Base-by-base conservation (phyloP, 2,888 invertebrate species). In the Petrolisthes manimaculis region DNA sequence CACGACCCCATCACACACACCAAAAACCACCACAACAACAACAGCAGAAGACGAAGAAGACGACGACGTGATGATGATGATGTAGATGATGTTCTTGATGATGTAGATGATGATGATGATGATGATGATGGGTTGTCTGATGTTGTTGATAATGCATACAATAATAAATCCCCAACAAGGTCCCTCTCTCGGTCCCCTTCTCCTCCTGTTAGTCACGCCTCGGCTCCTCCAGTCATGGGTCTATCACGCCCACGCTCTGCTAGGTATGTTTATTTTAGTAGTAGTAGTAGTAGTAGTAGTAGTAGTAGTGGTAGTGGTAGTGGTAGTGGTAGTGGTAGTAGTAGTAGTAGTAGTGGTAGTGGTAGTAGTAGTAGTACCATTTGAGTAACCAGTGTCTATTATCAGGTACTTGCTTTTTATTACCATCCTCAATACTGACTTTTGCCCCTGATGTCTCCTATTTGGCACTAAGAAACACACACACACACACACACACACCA, bases 201-300 rank as follows among this genome's bases (percentile, higher is more conserved):
- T 3, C 88, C 88, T 6, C 88, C 88, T 12, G 84, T 84, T 21
- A 88, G 88, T 53, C 88, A 88, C 67, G 84, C 88, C 80, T 88
- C 88, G n/a, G 88, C 88, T 53, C 88, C 88, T 9, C 80, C 88
- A 21, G 84, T 84, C 75, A 80, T 84, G 71, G 84, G 71, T 54
- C 84, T 67, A 6, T 80, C 84, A 4, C 56, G 88, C 4, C 79
- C 83, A 4, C 56, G 88, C 75, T 75, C 84, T 12, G 80, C 80
- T 37, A 88, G 88, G 88, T 88, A 4, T 51, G 86, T 21, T 37
- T 2, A 37, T 37, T 37, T 37, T 54, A 21, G 61, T 61, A 61
- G 67, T 61, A 61, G 67, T 61, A 61, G 67, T 61, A 61, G 67
- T 61, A 61, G 67, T 61, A 61, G 51, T 37, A 8, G 51, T 77